phyloP scores from a whole-genome alignment of 2,888 invertebrate genomes.

The Temnothorax rugatulus region DNA sequence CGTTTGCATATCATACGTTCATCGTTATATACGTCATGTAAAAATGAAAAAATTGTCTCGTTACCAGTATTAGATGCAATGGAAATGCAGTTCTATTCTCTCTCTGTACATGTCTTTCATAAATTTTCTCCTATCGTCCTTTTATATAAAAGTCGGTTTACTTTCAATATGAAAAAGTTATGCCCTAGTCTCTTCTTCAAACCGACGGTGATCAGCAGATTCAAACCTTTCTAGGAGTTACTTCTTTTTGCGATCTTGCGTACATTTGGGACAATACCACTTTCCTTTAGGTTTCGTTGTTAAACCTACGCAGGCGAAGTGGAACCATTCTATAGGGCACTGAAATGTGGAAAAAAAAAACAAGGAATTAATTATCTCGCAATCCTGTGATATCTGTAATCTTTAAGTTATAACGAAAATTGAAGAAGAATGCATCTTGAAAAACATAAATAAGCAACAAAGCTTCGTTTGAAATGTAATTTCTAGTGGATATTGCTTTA shows the following conservation, averaged over 20 bases:
- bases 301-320: constrained; percentile 97
- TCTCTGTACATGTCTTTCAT: constrained; percentile 22
- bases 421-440: neutral
- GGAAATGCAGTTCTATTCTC: constrained; percentile 65
- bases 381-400: neutral
- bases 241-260: constrained; percentile 87
- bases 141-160: constrained; percentile 66
- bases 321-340: constrained; percentile 98
- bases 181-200: constrained; percentile 58
- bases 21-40: neutral
- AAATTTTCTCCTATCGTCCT: constrained; percentile 59
- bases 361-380: neutral
- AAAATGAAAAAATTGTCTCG: neutral
- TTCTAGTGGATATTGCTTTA: neutral
- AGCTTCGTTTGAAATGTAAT: neutral
- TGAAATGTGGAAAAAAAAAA: constrained; percentile 79
- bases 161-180: constrained; percentile 72
- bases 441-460: neutral
- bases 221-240: constrained; percentile 69
- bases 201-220: neutral
- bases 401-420: constrained; percentile 1
- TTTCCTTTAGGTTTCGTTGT: constrained; percentile 97
- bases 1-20: neutral
- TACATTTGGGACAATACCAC: constrained; percentile 93
- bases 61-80: constrained; percentile 73